These are phyloP conservation scores for Aphodius sticticus DNA, from an alignment of 2,888 invertebrate genomes.

Conservation along the genomic window DNA sequence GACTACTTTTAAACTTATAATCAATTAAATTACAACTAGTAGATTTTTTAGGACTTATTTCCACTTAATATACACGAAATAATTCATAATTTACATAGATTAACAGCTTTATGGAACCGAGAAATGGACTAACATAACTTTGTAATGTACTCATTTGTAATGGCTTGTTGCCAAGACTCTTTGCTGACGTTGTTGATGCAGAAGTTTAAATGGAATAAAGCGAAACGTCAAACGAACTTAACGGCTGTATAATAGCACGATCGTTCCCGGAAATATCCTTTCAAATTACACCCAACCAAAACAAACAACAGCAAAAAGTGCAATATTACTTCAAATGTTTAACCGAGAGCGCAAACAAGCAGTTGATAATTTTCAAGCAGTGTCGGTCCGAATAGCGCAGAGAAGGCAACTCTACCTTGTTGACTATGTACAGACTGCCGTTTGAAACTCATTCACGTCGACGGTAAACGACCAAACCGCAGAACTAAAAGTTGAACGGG, in stretches of 20 bases:
- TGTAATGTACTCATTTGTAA: not conserved
- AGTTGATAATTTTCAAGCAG: not conserved
- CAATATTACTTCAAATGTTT: not conserved
- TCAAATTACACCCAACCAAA: too few species aligned
- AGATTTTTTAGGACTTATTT: too few species aligned
- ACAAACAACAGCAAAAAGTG: not conserved
- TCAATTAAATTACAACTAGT: too few species aligned
- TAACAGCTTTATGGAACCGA: not conserved
- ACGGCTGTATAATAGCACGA: too few species aligned
- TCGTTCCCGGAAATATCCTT: too few species aligned
- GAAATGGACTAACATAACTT: not conserved
- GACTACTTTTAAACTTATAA: too few species aligned
- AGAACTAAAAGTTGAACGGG: constrained; percentile 35
- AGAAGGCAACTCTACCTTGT: not conserved
- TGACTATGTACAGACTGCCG: not conserved
- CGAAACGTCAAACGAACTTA: too few species aligned
- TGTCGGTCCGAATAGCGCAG: not conserved
- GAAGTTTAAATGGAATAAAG: too few species aligned
- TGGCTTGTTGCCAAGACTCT: not conserved
- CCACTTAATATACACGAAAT: too few species aligned
- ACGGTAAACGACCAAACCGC: not conserved
- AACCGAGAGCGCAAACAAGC: not conserved
- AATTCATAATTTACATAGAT: too few species aligned
- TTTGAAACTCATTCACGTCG: not conserved
- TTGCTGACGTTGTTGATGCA: too few species aligned